Conservation (phyloP, 2,113 vertebrate genomes). For the Tragelaphus scriptus region DNA sequence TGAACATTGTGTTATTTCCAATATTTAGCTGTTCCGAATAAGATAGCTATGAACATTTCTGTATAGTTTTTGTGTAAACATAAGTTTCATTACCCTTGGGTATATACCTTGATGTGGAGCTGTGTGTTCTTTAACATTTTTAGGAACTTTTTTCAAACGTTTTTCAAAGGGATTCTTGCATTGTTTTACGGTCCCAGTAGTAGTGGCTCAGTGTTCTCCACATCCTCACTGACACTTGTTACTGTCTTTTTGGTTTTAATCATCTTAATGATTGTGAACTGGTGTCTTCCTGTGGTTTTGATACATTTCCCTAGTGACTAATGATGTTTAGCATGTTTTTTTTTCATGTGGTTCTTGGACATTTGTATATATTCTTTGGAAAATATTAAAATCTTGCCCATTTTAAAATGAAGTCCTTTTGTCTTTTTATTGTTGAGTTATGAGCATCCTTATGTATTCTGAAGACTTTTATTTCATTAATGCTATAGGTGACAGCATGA, state of each 20-base stretch:
- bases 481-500: neutral
- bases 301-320: neutral
- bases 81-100: neutral
- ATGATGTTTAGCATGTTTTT: neutral
- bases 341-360: neutral
- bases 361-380: neutral
- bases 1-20: neutral
- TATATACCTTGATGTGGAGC: neutral
- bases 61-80: neutral
- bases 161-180: neutral
- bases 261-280: neutral
- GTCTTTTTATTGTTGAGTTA: neutral
- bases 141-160: neutral
- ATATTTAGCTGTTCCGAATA: neutral
- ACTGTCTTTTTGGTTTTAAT: neutral
- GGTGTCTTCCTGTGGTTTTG: neutral
- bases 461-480: neutral
- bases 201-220: neutral
- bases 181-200: neutral
- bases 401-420: neutral
- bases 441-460: neutral
- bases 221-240: neutral
- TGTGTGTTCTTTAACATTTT: neutral
- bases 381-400: neutral
- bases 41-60: neutral